These are phyloP conservation scores for Dugesia japonica DNA, from an alignment of 2,888 invertebrate genomes.

Conservation along the genomic window DNA sequence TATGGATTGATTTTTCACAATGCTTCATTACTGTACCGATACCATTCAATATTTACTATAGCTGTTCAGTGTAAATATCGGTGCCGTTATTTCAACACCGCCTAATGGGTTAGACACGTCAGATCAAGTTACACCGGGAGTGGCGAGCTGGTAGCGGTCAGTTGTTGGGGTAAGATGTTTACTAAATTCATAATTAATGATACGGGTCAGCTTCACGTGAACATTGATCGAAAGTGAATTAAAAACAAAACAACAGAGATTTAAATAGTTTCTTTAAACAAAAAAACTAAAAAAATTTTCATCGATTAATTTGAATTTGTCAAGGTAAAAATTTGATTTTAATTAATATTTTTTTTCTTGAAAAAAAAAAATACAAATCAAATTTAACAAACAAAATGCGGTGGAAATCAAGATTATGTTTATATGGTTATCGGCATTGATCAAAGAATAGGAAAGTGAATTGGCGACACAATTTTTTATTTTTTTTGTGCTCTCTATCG, in stretches of 20 bases:
- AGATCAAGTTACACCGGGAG: conserved; percentile 4
- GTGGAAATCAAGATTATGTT: background rate
- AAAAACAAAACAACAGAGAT: background rate
- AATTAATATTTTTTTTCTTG: background rate
- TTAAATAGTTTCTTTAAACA: too few relatives aligned
- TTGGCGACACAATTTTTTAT: background rate
- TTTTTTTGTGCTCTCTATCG: background rate
- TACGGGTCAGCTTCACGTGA: background rate
- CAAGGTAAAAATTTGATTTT: background rate
- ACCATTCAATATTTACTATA: conserved; percentile 15
- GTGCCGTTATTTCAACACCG: conserved; percentile 8
- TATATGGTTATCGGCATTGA: background rate
- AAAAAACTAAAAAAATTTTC: background rate
- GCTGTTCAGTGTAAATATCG: background rate
- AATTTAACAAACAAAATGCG: too few relatives aligned
- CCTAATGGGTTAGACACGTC: conserved; percentile 7
- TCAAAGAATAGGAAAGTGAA: background rate
- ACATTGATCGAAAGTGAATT: background rate
- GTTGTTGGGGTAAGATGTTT: conserved; percentile 20
- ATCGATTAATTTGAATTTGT: background rate
- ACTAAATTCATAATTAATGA: conserved; percentile 16
- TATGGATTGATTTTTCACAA: conserved; percentile 20
- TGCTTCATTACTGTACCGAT: background rate
- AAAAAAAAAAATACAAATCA: background rate
- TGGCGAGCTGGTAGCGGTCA: conserved; percentile 11